A percentile compares a stretch with the other conserved stretches of the same genome.
These are phyloP conservation scores for Oceanites oceanicus DNA, from an alignment of 2,113 vertebrate species.

Conservation along the genomic window DNA sequence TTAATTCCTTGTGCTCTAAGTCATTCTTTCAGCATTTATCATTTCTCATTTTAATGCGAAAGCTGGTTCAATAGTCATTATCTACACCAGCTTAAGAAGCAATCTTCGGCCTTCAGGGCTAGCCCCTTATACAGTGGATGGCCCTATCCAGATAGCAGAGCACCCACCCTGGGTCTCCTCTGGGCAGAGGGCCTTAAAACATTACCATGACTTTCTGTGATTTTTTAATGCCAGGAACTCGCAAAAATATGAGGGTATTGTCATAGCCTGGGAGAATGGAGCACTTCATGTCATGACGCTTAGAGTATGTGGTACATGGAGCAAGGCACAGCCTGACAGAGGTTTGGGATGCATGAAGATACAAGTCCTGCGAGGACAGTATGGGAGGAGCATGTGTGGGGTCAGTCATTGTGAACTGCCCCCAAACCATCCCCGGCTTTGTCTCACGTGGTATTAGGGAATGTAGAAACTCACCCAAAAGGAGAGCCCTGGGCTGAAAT, in stretches of 20 bases:
- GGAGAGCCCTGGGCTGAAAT: background rate
- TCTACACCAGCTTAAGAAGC: background rate
- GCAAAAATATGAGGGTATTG: background rate
- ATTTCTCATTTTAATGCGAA: background rate
- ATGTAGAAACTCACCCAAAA: background rate
- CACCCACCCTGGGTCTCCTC: background rate
- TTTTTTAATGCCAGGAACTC: background rate
- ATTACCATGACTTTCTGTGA: background rate
- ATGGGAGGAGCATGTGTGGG: background rate
- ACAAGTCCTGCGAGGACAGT: background rate
- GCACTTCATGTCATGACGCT: accelerated
- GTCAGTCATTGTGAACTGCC: background rate
- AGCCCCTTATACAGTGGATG: background rate
- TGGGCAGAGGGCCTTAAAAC: background rate
- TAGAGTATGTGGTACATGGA: background rate
- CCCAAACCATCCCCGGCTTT: background rate
- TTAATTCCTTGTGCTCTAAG: background rate
- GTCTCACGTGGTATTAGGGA: background rate
- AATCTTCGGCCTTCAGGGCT: background rate
- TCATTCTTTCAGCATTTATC: background rate
- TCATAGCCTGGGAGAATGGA: background rate
- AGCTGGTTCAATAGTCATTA: background rate
- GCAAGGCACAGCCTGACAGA: background rate
- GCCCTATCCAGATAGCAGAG: background rate
- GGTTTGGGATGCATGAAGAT: background rate